Conservation (phyloP, 2,888 invertebrate species). For the Eupithecia subumbrata region DNA sequence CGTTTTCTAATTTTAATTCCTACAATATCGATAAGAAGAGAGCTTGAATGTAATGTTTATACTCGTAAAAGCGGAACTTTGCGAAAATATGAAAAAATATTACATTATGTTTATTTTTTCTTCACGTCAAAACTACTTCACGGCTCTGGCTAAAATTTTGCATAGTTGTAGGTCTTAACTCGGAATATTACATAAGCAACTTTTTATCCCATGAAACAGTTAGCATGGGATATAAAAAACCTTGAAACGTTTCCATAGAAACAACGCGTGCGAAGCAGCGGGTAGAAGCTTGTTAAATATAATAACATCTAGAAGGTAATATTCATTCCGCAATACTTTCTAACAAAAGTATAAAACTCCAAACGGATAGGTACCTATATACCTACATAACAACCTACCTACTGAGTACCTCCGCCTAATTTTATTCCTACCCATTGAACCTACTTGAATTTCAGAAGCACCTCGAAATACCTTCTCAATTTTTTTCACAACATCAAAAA, state of each 20-base stretch:
- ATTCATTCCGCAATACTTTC: background rate
- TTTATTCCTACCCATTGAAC: conserved; percentile 9
- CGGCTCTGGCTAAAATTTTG: no score
- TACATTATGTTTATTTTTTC: no score
- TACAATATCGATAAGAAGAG: background rate
- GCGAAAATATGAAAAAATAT: background rate
- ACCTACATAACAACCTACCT: background rate
- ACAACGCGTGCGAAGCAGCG: background rate
- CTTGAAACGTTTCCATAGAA: background rate
- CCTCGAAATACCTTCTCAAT: conserved; percentile 46
- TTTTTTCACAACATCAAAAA: conserved; percentile 50
- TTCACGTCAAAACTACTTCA: no score
- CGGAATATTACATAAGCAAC: no score
- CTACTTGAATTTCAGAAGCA: conserved; percentile 46
- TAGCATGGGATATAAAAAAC: no score
- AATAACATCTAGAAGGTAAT: background rate
- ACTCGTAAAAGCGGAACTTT: background rate
- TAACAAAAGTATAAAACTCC: background rate
- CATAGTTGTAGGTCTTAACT: no score
- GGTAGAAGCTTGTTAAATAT: background rate
- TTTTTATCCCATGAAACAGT: no score
- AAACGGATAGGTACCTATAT: background rate
- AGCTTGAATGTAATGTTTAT: background rate
- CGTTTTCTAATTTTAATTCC: background rate
- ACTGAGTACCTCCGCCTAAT: background rate